phyloP scores from a whole-genome alignment of 1,140 invertebrate genomes.

The Apis cerana region DNA sequence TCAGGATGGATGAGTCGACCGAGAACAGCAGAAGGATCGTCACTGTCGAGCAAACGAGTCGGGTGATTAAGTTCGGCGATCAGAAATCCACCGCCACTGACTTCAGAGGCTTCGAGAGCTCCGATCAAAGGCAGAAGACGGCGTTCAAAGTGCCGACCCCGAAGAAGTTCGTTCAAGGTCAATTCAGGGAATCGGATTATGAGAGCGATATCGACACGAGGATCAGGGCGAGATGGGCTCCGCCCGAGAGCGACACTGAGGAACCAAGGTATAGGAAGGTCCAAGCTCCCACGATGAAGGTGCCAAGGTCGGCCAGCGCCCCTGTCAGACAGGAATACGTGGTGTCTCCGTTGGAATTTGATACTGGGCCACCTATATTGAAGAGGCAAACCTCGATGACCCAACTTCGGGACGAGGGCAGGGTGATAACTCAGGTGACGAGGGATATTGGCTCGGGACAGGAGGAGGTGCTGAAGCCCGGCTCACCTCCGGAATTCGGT shows the following conservation, averaged over 20 bases:
- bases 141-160: constrained; percentile 82
- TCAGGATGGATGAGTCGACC: constrained; percentile 86
- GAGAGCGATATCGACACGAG: constrained; percentile 85
- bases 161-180: constrained; percentile 86
- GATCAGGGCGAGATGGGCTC: constrained; percentile 84
- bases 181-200: constrained; percentile 87
- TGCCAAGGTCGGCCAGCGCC: constrained; percentile 77
- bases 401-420: constrained; percentile 45
- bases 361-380: constrained; percentile 81
- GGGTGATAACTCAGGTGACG: background rate
- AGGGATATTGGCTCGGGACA: constrained; percentile 48
- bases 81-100: constrained; percentile 58
- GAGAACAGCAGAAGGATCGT: constrained; percentile 85
- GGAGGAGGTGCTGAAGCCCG: constrained; percentile 78
- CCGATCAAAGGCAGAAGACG: constrained; percentile 72
- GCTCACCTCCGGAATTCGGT: constrained; percentile 84
- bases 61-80: constrained; percentile 85
- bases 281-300: constrained; percentile 78
- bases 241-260: constrained; percentile 82
- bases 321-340: constrained; percentile 80
- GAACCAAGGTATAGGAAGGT: constrained; percentile 84
- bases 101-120: constrained; percentile 51
- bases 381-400: constrained; percentile 69
- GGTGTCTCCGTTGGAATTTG: constrained; percentile 84
- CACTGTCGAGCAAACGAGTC: constrained; percentile 86